Percentiles rank a stretch among this genome's conserved stretches.
phyloP scores from a whole-genome alignment of 2,113 vertebrate genomes.

The Clupea harengus region DNA sequence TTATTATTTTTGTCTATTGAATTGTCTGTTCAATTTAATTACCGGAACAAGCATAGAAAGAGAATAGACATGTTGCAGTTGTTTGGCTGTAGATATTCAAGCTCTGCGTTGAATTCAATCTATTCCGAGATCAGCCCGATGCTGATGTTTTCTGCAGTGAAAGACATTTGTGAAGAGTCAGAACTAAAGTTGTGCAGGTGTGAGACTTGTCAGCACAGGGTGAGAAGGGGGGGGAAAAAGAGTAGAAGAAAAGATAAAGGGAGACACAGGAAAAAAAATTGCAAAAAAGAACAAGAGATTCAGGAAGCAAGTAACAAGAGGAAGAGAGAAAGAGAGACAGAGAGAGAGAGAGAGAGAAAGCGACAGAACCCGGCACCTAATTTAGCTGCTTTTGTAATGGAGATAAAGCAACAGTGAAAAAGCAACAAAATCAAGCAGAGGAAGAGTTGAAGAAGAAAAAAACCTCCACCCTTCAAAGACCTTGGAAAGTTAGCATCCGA shows the following conservation, averaged over 20 bases:
- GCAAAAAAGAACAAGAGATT: neutral
- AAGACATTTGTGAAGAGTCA: neutral
- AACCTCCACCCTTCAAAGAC: conserved; percentile 38
- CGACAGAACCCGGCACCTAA: neutral
- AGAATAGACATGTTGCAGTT: neutral
- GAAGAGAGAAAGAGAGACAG: neutral
- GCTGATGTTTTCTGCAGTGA: neutral
- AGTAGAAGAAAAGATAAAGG: neutral
- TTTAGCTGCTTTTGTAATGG: neutral
- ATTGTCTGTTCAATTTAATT: neutral
- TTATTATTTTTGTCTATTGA: neutral
- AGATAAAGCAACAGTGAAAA: neutral
- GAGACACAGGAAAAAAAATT: neutral
- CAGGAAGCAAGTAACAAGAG: neutral
- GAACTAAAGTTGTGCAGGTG: neutral
- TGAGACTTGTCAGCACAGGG: neutral
- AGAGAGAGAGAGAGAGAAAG: neutral
- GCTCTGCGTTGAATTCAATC: neutral
- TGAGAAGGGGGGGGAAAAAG: neutral
- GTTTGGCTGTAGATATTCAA: neutral
- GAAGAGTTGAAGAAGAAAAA: neutral
- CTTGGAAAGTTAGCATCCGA: conserved; percentile 43
- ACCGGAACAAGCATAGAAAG: neutral
- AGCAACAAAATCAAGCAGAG: neutral
- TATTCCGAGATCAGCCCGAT: neutral